Evolutionary conservation across 2,113 vertebrate genomes (phyloP).

Genomic region (Dicrurus megarhynchus): DNA sequence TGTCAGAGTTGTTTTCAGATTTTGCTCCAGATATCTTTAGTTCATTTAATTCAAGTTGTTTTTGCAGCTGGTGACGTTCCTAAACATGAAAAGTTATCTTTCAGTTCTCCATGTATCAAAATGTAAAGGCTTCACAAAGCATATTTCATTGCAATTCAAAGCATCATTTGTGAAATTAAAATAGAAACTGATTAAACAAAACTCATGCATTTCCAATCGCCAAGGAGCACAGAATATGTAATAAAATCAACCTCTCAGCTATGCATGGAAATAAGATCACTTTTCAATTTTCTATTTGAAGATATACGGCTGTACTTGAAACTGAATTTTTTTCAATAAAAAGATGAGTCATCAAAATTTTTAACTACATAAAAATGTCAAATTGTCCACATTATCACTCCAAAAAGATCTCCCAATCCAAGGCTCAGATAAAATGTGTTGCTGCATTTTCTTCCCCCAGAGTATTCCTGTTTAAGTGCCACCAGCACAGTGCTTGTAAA

Average conservation of each 20-base stretch:
- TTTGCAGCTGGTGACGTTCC: slow-evolving; percentile 87
- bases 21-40: slow-evolving; percentile 77
- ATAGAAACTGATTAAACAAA: slow-evolving; percentile 15
- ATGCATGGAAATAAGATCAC: not conserved
- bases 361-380: not conserved
- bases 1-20: slow-evolving; percentile 66
- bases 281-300: not conserved
- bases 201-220: not conserved
- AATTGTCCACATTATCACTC: not conserved
- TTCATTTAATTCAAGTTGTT: slow-evolving; percentile 85
- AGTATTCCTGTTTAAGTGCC: not conserved
- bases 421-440: not conserved
- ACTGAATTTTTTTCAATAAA: not conserved
- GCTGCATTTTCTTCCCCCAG: not conserved
- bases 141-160: slow-evolving; percentile 6
- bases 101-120: not conserved
- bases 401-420: not conserved
- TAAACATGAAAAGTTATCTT: slow-evolving; percentile 52
- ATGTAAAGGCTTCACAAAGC: not conserved
- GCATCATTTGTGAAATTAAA: slow-evolving; percentile 15
- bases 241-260: not conserved
- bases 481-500: not conserved
- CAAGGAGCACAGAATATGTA: not conserved
- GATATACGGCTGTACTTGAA: not conserved
- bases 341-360: not conserved